These are phyloP conservation scores for Ceratoteleas bidentatus DNA, from an alignment of 1,140 invertebrate genomes.

Conservation along the genomic window DNA sequence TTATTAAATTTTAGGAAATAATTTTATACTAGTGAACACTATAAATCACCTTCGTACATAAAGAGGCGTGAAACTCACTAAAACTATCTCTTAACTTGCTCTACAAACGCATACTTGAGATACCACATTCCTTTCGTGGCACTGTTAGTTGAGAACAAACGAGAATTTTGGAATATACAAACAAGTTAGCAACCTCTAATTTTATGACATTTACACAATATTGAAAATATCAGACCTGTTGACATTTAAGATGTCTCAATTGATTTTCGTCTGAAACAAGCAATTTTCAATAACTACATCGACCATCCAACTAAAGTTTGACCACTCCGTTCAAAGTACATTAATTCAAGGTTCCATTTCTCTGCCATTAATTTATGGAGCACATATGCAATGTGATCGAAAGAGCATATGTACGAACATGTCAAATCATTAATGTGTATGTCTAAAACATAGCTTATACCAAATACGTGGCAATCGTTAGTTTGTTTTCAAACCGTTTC, in stretches of 20 bases:
- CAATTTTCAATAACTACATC: too few relatives aligned
- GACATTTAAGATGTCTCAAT: background rate
- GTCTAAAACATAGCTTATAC: too few relatives aligned
- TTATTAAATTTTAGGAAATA: conserved; percentile 15
- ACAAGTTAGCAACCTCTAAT: conserved; percentile 13
- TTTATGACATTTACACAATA: conserved; percentile 7
- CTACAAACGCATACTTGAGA: conserved; percentile 34
- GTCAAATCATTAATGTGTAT: too few relatives aligned
- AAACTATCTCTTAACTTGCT: conserved; percentile 38
- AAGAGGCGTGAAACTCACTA: conserved; percentile 24
- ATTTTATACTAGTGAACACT: conserved; percentile 16
- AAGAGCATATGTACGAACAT: too few relatives aligned
- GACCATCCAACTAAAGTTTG: too few relatives aligned
- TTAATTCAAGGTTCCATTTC: background rate
- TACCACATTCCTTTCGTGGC: conserved; percentile 32
- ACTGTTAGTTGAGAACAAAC: conserved; percentile 21
- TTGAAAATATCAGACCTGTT: background rate
- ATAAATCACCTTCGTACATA: conserved; percentile 34
- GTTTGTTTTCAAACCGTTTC: too few relatives aligned
- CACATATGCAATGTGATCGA: too few relatives aligned
- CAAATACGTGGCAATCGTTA: too few relatives aligned
- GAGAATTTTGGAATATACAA: conserved; percentile 23
- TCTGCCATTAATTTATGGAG: too few relatives aligned
- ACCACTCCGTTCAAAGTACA: background rate
- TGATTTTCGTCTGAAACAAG: background rate